Evolutionary conservation across 1,140 invertebrate genomes (phyloP).

Genomic region (Choristoneura fumiferana): DNA sequence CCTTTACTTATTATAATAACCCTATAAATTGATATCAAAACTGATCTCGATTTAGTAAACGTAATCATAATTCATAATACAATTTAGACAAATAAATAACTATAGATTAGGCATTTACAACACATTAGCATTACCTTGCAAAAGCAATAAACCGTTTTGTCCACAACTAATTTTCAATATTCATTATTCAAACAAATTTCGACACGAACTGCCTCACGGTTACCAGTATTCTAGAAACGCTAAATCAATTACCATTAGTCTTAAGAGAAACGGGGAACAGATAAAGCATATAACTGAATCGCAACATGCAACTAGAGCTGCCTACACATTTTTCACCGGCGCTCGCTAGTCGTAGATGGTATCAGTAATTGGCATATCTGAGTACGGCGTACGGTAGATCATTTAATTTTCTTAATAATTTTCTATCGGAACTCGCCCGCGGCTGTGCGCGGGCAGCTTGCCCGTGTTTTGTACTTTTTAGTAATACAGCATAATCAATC

Average conservation of each 20-base stretch:
- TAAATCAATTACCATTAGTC: conserved; percentile 61
- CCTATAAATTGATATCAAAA: conserved; percentile 7
- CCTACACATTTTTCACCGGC: conserved; percentile 65
- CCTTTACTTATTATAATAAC: conserved; percentile 12
- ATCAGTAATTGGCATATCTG: conserved; percentile 75
- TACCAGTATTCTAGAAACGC: conserved; percentile 38
- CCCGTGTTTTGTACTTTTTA: conserved; percentile 59
- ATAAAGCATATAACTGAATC: conserved; percentile 60
- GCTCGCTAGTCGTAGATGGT: conserved; percentile 36
- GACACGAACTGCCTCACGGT: conserved; percentile 14
- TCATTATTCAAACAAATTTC: conserved; percentile 17
- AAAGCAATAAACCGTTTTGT: conserved; percentile 1
- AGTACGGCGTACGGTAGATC: conserved; percentile 67
- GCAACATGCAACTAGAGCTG: conserved; percentile 48
- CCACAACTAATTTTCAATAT: conserved; percentile 7
- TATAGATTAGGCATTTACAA: not conserved
- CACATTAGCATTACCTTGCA: conserved; percentile 2
- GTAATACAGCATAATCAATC: conserved; percentile 64
- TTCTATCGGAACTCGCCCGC: conserved; percentile 65
- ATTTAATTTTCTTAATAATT: conserved; percentile 78
- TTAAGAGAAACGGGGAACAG: conserved; percentile 45
- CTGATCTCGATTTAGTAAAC: not conserved
- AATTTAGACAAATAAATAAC: too few species aligned
- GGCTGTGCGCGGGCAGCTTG: conserved; percentile 50
- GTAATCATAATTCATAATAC: too few species aligned